Percentiles rank a stretch among this genome's conserved stretches.
These are phyloP conservation scores for Scartelaos histophorus DNA, from an alignment of 2,113 vertebrate genomes.

Conservation along the genomic window DNA sequence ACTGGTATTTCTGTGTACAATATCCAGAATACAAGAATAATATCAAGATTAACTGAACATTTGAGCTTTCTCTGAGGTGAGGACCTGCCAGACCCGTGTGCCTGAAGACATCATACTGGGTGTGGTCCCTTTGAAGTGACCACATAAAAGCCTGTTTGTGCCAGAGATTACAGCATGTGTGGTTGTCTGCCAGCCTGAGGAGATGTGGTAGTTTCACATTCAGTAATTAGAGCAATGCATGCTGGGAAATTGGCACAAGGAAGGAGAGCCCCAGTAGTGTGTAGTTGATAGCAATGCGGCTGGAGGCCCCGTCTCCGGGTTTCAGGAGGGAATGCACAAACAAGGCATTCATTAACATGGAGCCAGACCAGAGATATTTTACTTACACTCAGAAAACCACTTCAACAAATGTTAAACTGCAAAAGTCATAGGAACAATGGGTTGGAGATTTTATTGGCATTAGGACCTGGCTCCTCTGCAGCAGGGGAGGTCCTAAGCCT, in stretches of 20 bases:
- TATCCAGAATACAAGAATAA: neutral
- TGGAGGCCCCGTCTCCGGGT: slow-evolving; percentile 18
- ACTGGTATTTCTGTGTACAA: neutral
- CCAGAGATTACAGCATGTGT: neutral
- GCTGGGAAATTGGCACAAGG: slow-evolving; percentile 45
- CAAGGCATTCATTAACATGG: slow-evolving; percentile 32
- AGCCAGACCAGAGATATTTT: slow-evolving; percentile 27
- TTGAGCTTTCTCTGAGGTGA: slow-evolving; percentile 9
- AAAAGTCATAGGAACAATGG: slow-evolving; percentile 12
- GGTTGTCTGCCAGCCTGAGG: slow-evolving; percentile 22
- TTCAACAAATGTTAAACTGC: neutral
- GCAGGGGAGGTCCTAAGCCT: too few relatives aligned
- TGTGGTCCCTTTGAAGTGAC: slow-evolving; percentile 26
- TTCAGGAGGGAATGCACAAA: slow-evolving; percentile 41
- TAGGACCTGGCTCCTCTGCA: neutral
- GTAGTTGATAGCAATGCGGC: slow-evolving; percentile 20
- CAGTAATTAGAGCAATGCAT: slow-evolving; percentile 55
- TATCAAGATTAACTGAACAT: slow-evolving; percentile 15
- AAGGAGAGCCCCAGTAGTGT: slow-evolving; percentile 18
- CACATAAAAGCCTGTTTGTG: slow-evolving; percentile 61
- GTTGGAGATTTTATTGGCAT: neutral
- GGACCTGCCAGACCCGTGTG: slow-evolving; percentile 18
- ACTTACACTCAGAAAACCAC: slow-evolving; percentile 3
- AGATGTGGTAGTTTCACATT: slow-evolving; percentile 16
- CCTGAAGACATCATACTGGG: slow-evolving; percentile 14